These are phyloP conservation scores for Rhamphomyia laevipes DNA, from an alignment of 2,888 invertebrate genomes.

Conservation along the genomic window DNA sequence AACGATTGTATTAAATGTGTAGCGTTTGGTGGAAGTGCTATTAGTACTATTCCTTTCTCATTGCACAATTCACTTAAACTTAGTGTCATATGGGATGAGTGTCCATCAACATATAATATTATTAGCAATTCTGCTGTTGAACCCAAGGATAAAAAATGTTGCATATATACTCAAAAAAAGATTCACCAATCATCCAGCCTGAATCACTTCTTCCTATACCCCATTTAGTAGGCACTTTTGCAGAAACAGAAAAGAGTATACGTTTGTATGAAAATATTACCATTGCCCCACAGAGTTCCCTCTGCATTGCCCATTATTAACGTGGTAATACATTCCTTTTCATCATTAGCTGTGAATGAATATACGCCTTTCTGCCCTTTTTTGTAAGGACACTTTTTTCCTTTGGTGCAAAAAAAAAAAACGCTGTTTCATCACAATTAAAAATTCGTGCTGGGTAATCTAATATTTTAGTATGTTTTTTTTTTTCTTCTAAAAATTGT, in stretches of 20 bases:
- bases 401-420: conserved; percentile 29
- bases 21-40: neutral
- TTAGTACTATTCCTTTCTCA: neutral
- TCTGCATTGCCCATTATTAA: neutral
- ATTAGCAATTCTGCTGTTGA: conserved; percentile 9
- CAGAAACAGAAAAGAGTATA: neutral
- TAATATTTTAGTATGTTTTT: conserved; percentile 17
- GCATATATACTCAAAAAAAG: neutral
- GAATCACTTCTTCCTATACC: conserved; percentile 30
- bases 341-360: neutral
- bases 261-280: neutral
- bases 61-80: conserved; percentile 8
- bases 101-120: conserved; percentile 27
- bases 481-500: conserved; percentile 19
- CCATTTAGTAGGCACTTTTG: conserved; percentile 17
- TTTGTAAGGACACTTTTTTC: conserved; percentile 21
- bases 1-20: neutral
- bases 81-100: neutral
- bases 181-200: conserved; percentile 18
- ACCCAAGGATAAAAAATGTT: conserved; percentile 19
- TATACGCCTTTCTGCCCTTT: neutral
- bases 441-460: conserved; percentile 22
- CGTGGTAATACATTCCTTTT: neutral
- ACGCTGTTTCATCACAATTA: conserved; percentile 30
- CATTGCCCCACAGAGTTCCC: neutral